phyloP scores from a whole-genome alignment of 2,888 invertebrate genomes.

The Nymphalis polychloros region DNA sequence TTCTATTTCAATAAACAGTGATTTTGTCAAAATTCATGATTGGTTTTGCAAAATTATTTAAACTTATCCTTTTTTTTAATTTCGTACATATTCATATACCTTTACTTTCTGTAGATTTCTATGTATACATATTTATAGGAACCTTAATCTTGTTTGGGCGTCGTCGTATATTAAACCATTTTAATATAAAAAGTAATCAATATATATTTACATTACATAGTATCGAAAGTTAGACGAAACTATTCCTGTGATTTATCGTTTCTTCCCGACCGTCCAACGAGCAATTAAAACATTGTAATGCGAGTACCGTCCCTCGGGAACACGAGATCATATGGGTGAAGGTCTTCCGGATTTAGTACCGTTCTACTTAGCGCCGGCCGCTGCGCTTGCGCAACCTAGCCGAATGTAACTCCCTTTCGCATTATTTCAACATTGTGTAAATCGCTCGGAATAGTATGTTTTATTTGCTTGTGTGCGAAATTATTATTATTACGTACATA shows the following conservation, averaged over 20 bases:
- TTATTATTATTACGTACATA: neutral
- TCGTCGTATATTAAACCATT: too few relatives aligned
- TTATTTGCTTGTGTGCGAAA: conserved; percentile 5
- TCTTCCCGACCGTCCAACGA: conserved; percentile 15
- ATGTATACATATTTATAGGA: too few relatives aligned
- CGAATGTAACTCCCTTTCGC: conserved; percentile 22
- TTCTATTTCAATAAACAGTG: too few relatives aligned
- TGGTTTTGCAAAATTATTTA: too few relatives aligned
- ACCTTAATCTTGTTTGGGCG: too few relatives aligned
- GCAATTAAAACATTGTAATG: conserved; percentile 28
- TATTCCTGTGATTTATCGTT: neutral
- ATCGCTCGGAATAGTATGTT: conserved; percentile 16
- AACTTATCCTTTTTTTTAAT: too few relatives aligned
- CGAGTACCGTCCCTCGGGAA: conserved; percentile 54
- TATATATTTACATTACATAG: neutral
- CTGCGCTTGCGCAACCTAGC: conserved; percentile 60
- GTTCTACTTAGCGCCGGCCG: conserved; percentile 58
- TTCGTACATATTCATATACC: too few relatives aligned
- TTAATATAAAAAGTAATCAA: neutral
- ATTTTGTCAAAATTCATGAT: too few relatives aligned
- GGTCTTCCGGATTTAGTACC: conserved; percentile 75
- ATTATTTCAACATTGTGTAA: conserved; percentile 15
- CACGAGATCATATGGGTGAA: conserved; percentile 70
- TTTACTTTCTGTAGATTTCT: too few relatives aligned
- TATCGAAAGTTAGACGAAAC: neutral